phyloP scores from a whole-genome alignment of 2,113 vertebrate genomes.

The Pogona vitticeps region DNA sequence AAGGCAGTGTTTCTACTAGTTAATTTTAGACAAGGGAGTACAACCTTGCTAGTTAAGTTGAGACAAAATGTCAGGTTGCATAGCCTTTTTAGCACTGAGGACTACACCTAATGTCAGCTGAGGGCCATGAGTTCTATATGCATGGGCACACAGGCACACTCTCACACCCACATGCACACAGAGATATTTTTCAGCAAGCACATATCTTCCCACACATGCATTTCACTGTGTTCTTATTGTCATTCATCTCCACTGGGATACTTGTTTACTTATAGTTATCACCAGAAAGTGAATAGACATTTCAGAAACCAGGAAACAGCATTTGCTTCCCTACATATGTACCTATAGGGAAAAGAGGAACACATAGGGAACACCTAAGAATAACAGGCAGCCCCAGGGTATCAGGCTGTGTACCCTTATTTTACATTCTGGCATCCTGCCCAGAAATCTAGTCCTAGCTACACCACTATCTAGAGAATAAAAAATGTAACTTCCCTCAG shows the following conservation, averaged over 20 bases:
- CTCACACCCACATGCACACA: neutral
- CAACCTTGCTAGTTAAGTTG: no score
- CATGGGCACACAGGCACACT: no score
- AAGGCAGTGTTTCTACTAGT: neutral
- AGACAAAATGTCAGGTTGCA: no score
- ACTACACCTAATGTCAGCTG: no score
- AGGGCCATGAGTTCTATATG: no score
- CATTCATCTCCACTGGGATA: neutral
- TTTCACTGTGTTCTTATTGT: neutral
- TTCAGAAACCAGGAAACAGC: neutral
- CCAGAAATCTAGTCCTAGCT: neutral
- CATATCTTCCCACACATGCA: neutral
- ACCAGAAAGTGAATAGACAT: neutral
- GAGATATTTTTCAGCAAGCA: neutral
- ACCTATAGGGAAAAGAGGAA: neutral
- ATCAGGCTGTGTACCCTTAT: neutral
- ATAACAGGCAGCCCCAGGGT: neutral
- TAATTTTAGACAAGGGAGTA: neutral
- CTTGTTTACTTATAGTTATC: neutral
- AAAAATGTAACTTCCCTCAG: neutral
- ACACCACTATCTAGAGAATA: neutral
- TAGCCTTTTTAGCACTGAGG: no score
- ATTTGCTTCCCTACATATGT: neutral
- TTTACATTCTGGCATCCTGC: neutral
- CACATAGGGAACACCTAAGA: no score